Percentiles rank a stretch among this genome's conserved stretches.
These are phyloP conservation scores for Hermaeophaga mercurialis DNA, from an alignment of 2,888 invertebrate species.

Conservation along the genomic window DNA sequence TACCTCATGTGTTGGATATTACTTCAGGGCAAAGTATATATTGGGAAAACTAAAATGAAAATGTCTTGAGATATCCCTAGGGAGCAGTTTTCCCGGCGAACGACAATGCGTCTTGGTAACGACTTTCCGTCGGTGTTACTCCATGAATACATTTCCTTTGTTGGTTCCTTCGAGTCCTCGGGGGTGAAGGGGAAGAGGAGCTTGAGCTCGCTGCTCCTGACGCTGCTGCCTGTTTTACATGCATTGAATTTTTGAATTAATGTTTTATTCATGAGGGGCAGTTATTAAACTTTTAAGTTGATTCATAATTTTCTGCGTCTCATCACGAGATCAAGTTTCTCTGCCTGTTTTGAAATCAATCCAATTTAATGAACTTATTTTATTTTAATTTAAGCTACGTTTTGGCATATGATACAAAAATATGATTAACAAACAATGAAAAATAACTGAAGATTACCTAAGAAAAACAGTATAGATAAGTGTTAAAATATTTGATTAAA, in stretches of 20 bases:
- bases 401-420: too few relatives aligned
- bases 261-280: slow-evolving; percentile 34
- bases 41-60: slow-evolving; percentile 56
- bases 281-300: slow-evolving; percentile 28
- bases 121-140: slow-evolving; percentile 51
- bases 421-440: too few relatives aligned
- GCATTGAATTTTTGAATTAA: slow-evolving; percentile 56
- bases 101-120: slow-evolving; percentile 60
- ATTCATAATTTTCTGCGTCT: slow-evolving; percentile 19
- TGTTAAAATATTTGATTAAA: too few relatives aligned
- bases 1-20: slow-evolving; percentile 44
- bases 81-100: slow-evolving; percentile 54
- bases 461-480: too few relatives aligned
- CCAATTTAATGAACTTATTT: too few relatives aligned
- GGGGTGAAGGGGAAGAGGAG: slow-evolving; percentile 35
- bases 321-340: too few relatives aligned
- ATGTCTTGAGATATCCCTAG: slow-evolving; percentile 55
- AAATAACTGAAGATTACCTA: too few relatives aligned
- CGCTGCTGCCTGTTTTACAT: slow-evolving; percentile 53
- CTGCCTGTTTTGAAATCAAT: too few relatives aligned
- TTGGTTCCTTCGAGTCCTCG: slow-evolving; percentile 47
- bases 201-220: slow-evolving; percentile 9
- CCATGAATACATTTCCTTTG: slow-evolving; percentile 54
- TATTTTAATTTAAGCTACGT: too few relatives aligned
- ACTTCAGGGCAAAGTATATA: slow-evolving; percentile 46